Percentiles rank a stretch among this genome's conserved stretches.
These are phyloP conservation scores for Zeugodacus cucurbitae DNA, from an alignment of 1,140 invertebrate genomes.

Conservation along the genomic window DNA sequence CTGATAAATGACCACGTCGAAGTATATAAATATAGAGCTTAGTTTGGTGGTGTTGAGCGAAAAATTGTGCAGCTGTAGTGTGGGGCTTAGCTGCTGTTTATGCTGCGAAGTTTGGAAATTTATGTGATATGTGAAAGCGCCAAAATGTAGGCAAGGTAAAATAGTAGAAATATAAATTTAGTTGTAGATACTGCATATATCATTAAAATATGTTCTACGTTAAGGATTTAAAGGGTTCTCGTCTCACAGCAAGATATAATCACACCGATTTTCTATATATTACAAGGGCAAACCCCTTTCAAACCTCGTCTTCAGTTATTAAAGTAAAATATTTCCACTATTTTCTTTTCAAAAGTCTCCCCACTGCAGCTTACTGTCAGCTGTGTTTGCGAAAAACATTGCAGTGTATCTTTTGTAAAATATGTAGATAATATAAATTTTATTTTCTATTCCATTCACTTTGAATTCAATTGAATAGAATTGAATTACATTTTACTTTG, in stretches of 20 bases:
- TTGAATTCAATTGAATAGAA: slow-evolving; percentile 31
- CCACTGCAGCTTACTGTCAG: background rate
- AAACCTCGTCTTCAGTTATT: too few species aligned
- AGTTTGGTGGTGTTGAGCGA: background rate
- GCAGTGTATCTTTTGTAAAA: background rate
- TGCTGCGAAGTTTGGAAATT: background rate
- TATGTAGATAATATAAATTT: slow-evolving; percentile 34
- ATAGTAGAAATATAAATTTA: background rate
- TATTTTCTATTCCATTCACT: slow-evolving; percentile 33
- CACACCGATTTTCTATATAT: too few species aligned
- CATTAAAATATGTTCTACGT: too few species aligned
- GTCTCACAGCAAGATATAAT: too few species aligned
- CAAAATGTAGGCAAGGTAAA: background rate
- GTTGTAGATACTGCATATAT: too few species aligned
- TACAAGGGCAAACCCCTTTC: too few species aligned
- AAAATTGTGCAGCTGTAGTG: background rate
- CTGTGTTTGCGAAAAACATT: background rate
- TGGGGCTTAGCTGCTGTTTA: background rate
- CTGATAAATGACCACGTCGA: background rate
- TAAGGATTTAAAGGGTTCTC: too few species aligned
- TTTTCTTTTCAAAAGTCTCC: background rate
- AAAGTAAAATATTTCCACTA: too few species aligned
- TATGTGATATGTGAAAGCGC: background rate
- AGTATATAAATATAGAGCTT: background rate
- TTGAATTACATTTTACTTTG: slow-evolving; percentile 39